phyloP scores from a whole-genome alignment of 2,888 invertebrate genomes.

The Onchidella celtica region DNA sequence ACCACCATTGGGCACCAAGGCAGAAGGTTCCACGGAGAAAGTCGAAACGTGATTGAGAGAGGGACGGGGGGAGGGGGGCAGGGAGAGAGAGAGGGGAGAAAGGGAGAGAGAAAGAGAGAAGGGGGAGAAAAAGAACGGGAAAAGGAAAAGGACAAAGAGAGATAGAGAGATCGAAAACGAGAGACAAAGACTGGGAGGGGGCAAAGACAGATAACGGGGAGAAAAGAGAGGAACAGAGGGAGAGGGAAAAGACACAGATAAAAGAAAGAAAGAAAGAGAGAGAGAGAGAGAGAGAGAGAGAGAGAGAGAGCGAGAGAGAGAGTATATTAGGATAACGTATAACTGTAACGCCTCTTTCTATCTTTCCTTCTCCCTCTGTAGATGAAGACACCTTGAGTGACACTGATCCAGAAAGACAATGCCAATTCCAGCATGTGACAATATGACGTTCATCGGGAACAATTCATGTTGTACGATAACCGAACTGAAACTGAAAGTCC shows the following conservation, averaged over 20 bases:
- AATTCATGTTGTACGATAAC: no score
- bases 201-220: constrained; percentile 13
- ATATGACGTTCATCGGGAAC: no score
- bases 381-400: no score
- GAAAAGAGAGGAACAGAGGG: constrained; percentile 9
- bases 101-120: neutral
- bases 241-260: neutral
- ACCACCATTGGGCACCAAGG: no score
- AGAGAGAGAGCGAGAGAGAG: constrained; percentile 19
- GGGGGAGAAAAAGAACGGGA: constrained; percentile 6
- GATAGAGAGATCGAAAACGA: neutral
- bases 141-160: constrained; percentile 17
- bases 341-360: no score
- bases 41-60: constrained; percentile 21
- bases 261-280: constrained; percentile 25
- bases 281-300: constrained; percentile 16
- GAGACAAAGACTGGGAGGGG: neutral
- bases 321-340: neutral
- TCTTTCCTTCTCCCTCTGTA: no score
- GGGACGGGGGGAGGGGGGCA: constrained; percentile 15
- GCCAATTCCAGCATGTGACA: no score
- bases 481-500: no score
- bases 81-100: constrained; percentile 26
- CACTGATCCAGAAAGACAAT: no score
- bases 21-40: neutral